Percentiles rank a stretch among this genome's conserved stretches.
Evolutionary conservation across 2,888 invertebrate genomes (phyloP).

Genomic region (Polietes domitor): DNA sequence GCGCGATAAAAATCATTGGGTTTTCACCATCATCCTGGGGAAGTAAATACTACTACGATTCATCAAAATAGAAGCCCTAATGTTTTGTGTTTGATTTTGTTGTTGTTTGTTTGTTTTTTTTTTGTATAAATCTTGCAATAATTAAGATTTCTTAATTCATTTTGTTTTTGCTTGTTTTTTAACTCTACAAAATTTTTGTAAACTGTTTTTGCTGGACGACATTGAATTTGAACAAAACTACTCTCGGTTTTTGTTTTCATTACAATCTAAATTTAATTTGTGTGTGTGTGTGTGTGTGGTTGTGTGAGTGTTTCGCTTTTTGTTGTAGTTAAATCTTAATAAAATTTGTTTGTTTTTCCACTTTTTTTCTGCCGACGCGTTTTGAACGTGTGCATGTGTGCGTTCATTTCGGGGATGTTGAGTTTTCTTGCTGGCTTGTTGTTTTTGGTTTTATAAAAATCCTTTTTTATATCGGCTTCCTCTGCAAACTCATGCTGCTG

Average conservation of each 20-base stretch:
- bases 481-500: slow-evolving; percentile 55
- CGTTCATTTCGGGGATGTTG: slow-evolving; percentile 35
- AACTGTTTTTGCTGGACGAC: slow-evolving; percentile 75
- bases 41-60: slow-evolving; percentile 13
- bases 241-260: slow-evolving; percentile 50
- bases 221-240: slow-evolving; percentile 76
- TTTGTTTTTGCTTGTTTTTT: slow-evolving; percentile 68
- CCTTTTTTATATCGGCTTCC: slow-evolving; percentile 26
- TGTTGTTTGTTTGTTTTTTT: slow-evolving; percentile 69
- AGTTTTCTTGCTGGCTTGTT: slow-evolving; percentile 41
- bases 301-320: slow-evolving; percentile 22
- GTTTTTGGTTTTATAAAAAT: neutral
- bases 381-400: slow-evolving; percentile 31
- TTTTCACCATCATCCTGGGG: neutral
- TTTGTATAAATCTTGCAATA: slow-evolving; percentile 48
- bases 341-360: slow-evolving; percentile 34
- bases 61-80: slow-evolving; percentile 57
- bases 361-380: slow-evolving; percentile 42
- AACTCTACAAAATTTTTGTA: slow-evolving; percentile 67
- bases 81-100: neutral
- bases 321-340: slow-evolving; percentile 34
- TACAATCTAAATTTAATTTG: slow-evolving; percentile 55
- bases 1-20: neutral
- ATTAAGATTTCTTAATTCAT: slow-evolving; percentile 59
- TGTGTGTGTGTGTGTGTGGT: slow-evolving; percentile 31